These are phyloP conservation scores for Muscicapa striata DNA, from an alignment of 2,797 vertebrate species.

Conservation along the genomic window DNA sequence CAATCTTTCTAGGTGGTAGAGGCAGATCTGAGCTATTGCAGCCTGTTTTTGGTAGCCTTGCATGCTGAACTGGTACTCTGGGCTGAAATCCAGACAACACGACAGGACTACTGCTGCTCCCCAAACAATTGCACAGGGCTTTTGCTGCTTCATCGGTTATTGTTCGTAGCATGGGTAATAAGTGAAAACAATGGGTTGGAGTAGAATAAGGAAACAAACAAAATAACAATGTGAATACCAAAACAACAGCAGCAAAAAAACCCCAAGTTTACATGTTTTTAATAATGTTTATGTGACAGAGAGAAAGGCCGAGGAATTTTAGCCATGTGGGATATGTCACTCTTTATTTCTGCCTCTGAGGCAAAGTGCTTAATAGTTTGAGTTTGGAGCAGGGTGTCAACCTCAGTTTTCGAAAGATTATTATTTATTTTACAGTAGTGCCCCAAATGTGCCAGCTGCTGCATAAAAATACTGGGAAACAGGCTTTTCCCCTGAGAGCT, in stretches of 20 bases:
- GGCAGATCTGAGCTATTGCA: background rate
- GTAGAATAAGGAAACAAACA: slow-evolving; percentile 57
- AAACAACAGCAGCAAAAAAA: slow-evolving; percentile 39
- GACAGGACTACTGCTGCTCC: slow-evolving; percentile 50
- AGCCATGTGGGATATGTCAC: slow-evolving; percentile 57
- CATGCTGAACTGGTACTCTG: background rate
- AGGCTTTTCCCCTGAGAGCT: background rate
- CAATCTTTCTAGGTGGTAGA: background rate
- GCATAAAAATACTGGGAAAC: slow-evolving; percentile 36
- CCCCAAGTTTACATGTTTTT: slow-evolving; percentile 54
- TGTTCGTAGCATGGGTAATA: slow-evolving; percentile 61
- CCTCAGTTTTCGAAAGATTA: slow-evolving; percentile 39
- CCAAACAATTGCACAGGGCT: slow-evolving; percentile 59
- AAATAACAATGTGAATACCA: slow-evolving; percentile 56
- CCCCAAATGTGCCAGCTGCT: slow-evolving; percentile 39
- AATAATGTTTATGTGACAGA: slow-evolving; percentile 64
- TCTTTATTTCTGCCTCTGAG: slow-evolving; percentile 64
- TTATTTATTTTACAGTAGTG: slow-evolving; percentile 62
- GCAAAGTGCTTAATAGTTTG: slow-evolving; percentile 36
- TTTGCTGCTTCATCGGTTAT: slow-evolving; percentile 62
- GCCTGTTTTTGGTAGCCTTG: slow-evolving; percentile 16
- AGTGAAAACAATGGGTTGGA: slow-evolving; percentile 70
- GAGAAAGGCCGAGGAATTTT: slow-evolving; percentile 61
- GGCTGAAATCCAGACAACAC: background rate
- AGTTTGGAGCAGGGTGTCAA: slow-evolving; percentile 48